Evolutionary conservation across 1,140 invertebrate species (phyloP).

Genomic region (Drosophila kanapiae): DNA sequence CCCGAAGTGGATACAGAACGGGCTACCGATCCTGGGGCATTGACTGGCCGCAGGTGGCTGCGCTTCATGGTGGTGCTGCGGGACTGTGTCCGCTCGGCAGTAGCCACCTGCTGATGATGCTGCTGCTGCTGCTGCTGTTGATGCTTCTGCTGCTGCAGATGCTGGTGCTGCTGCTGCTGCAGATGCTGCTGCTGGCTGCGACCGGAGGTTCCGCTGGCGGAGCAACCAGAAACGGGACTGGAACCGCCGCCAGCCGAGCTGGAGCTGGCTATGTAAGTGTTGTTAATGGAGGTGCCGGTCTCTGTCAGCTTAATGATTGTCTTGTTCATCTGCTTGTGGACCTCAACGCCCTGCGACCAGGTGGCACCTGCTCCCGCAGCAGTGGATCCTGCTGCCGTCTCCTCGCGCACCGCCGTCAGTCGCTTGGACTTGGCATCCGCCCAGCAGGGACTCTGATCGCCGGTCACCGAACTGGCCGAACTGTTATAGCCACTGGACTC

Average conservation of each 20-base stretch:
- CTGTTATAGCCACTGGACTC: conserved; percentile 93
- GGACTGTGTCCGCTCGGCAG: conserved; percentile 19
- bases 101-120: background rate
- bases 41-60: conserved; percentile 30
- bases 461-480: conserved; percentile 91
- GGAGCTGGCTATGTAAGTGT: conserved; percentile 55
- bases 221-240: conserved; percentile 7
- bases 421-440: conserved; percentile 87
- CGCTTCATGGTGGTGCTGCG: conserved; percentile 65
- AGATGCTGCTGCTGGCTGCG: conserved; percentile 12
- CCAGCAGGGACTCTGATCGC: conserved; percentile 89
- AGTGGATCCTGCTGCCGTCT: conserved; percentile 20
- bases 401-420: conserved; percentile 89
- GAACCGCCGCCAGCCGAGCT: conserved; percentile 1
- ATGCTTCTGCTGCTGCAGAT: conserved; percentile 2
- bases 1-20: background rate
- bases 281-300: conserved; percentile 88
- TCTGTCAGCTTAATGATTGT: conserved; percentile 90
- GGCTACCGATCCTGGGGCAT: background rate
- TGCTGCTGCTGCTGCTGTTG: background rate
- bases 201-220: conserved; percentile 12
- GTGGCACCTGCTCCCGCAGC: conserved; percentile 27
- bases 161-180: background rate
- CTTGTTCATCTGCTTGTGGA: conserved; percentile 86
- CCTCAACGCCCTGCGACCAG: conserved; percentile 31